phyloP scores from a whole-genome alignment of 2,113 vertebrate genomes.

The Stomatorhinus ivindoensis region DNA sequence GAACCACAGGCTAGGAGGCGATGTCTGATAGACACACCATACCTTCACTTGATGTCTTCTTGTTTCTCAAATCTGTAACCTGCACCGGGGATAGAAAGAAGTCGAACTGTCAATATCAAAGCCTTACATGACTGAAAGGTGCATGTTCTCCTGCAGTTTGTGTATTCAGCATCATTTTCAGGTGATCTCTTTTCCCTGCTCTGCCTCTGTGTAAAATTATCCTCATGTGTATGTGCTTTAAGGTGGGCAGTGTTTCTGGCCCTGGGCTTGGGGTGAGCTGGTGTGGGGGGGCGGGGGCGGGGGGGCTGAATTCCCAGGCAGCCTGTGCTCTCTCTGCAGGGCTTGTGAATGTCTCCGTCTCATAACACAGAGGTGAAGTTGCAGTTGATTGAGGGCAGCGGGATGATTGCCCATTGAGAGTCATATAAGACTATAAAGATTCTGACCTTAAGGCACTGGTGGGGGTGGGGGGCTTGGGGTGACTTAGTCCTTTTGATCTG shows the following conservation, averaged over 20 bases:
- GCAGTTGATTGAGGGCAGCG: background rate
- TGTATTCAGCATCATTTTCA: background rate
- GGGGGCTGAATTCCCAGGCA: background rate
- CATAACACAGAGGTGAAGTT: background rate
- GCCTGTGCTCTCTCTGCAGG: background rate
- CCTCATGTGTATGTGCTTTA: background rate
- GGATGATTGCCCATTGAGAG: background rate
- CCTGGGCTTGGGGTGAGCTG: background rate
- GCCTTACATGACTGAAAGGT: background rate
- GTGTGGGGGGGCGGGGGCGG: background rate
- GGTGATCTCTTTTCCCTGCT: background rate
- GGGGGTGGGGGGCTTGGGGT: background rate
- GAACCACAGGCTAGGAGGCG: background rate
- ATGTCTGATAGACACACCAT: background rate
- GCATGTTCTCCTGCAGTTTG: background rate
- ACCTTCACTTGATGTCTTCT: background rate
- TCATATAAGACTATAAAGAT: background rate
- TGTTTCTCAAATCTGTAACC: background rate
- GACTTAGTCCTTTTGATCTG: background rate
- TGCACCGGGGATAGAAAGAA: background rate
- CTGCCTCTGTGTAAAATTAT: background rate
- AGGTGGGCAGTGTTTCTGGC: background rate
- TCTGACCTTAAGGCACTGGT: background rate
- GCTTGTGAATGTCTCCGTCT: background rate
- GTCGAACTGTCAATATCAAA: background rate